Base-by-base conservation (phyloP, 2,113 vertebrate genomes). In the Odontophorus gujanensis region DNA sequence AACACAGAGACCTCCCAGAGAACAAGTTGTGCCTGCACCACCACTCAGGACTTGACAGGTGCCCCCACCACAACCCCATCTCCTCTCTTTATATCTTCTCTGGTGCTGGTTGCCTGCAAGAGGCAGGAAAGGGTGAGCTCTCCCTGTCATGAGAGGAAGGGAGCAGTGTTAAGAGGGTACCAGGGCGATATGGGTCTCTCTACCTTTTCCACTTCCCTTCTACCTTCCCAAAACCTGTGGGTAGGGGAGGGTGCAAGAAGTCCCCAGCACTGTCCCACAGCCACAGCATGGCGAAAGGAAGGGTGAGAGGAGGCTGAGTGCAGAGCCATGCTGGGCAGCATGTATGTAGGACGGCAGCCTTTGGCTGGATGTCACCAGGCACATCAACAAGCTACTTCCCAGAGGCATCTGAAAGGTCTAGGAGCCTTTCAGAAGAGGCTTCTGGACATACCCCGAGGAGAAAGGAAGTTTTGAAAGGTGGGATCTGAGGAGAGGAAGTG, bases 391-490 rank as follows among this genome's bases (percentile, higher is more conserved):
- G 36, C 59, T n/a, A 18, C 79, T 83, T 80, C 76, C 86, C 81
- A 61, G 69, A 36, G n/a, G 18, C 3, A 2, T 43, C 78, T 58
- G 32, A n/a, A 57, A 57, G 55, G 55, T 57, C 55, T 57, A 57
- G 55, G 18, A 58, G 55, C 55, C 71, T 85, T 89, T 83, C 50
- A 20, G 66, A 76, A 55, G 51, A 61, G 25, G 17, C 84, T 77
- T 69, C 59, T 82, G 73, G 75, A 74, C 1, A 1, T 75, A 59
- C 25, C 84, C 84, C 3, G 1, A 80, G 80, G 88, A 94, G 91
- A 95, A 91, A 91, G 94, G 95, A 96, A 96, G 95, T 96, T 96
- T 96, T 95, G 94, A 96, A 96, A 96, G 94, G 92, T 95, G 95
- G 90, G 89, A 85, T 91, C 65, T 93, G 66, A 96, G 73, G 40